phyloP scores from a whole-genome alignment of 1,140 invertebrate species.

The Rhynchophorus ferrugineus region DNA sequence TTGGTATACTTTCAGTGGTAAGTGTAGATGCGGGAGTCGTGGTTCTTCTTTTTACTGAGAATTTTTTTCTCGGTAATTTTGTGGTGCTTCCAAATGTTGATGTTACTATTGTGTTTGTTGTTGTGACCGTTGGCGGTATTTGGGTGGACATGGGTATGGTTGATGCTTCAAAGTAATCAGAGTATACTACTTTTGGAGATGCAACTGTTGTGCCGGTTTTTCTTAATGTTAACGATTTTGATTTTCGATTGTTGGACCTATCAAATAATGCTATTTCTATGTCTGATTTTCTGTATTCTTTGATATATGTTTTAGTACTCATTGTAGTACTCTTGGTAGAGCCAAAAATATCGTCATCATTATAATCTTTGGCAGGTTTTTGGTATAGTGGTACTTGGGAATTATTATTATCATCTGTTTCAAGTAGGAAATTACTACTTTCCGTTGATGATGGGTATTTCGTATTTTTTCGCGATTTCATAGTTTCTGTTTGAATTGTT shows the following conservation, averaged over 20 bases:
- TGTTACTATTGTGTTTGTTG: not conserved
- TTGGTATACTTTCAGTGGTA: constrained; percentile 5
- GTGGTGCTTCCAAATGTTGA: not conserved
- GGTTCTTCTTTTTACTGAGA: not conserved
- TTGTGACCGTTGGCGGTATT: not conserved
- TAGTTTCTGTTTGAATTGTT: not conserved
- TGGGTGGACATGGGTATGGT: constrained; percentile 18
- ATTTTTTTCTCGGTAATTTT: not conserved
- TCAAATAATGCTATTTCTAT: constrained; percentile 23
- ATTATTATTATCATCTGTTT: constrained; percentile 5
- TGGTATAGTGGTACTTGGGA: constrained; percentile 13
- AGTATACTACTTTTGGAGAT: constrained; percentile 31
- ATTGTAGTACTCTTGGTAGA: constrained; percentile 5
- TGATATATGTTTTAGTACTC: constrained; percentile 6
- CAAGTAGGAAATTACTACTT: constrained; percentile 17
- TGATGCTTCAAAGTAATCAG: constrained; percentile 31
- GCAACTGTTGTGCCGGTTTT: constrained; percentile 12
- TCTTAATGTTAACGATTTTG: constrained; percentile 4
- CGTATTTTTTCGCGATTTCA: not conserved
- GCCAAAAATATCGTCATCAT: constrained; percentile 30
- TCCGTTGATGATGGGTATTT: constrained; percentile 7
- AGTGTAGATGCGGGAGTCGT: not conserved
- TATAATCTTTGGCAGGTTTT: constrained; percentile 18
- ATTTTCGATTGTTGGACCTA: constrained; percentile 8
- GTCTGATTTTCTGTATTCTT: constrained; percentile 21